Conservation (phyloP, 2,113 vertebrate species). For the Dicrurus megarhynchus region DNA sequence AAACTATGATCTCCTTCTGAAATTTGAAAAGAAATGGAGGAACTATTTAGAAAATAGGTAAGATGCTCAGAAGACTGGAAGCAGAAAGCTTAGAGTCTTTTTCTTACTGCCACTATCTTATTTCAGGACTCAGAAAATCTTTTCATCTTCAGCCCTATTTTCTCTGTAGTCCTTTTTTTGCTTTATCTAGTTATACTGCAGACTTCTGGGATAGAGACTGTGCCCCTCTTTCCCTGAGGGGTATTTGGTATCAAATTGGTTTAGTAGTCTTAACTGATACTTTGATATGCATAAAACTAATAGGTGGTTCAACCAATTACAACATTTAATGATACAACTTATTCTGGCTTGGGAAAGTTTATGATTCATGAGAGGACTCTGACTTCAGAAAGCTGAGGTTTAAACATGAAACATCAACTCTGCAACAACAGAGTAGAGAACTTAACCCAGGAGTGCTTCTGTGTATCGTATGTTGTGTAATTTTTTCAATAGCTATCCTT, state of each 20-base stretch:
- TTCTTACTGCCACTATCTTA: background rate
- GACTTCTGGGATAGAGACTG: background rate
- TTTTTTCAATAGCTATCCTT: background rate
- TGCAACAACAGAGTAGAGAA: background rate
- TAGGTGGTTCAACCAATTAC: background rate
- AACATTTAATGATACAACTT: background rate
- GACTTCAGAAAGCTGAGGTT: background rate
- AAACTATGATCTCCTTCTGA: background rate
- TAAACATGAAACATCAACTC: background rate
- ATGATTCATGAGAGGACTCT: background rate
- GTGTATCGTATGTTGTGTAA: background rate
- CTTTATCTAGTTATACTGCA: background rate
- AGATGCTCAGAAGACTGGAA: background rate
- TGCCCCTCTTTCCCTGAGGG: background rate
- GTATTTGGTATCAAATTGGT: background rate
- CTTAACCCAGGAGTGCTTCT: background rate
- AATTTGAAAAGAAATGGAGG: background rate
- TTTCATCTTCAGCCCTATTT: background rate
- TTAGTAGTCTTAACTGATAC: background rate
- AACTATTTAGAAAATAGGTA: background rate
- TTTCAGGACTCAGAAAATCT: background rate
- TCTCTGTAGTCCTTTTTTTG: background rate
- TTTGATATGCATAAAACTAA: background rate
- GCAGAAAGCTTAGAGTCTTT: background rate
- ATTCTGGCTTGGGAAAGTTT: background rate